phyloP scores from a whole-genome alignment of 2,888 invertebrate species.

The Cataglyphis altisquamis region DNA sequence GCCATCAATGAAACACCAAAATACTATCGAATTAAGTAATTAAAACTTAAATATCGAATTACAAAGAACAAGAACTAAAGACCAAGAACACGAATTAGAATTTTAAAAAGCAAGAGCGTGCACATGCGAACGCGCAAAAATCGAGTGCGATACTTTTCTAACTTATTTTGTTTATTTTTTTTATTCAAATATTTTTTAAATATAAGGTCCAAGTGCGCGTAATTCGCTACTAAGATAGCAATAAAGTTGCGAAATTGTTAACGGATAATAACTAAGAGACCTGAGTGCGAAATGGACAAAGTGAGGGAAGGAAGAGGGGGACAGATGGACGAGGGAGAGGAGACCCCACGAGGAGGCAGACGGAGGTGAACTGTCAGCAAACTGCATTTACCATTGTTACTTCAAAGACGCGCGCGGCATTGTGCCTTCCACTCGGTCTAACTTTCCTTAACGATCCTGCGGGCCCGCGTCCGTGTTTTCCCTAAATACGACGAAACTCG shows the following conservation, averaged over 20 bases:
- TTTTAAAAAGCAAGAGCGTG: too few relatives aligned
- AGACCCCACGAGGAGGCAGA: slow-evolving; percentile 49
- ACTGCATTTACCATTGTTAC: slow-evolving; percentile 79
- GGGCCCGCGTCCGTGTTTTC: slow-evolving; percentile 72
- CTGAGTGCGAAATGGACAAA: slow-evolving; percentile 42
- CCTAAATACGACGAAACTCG: slow-evolving; percentile 75
- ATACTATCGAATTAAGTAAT: not conserved
- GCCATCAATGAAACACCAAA: not conserved
- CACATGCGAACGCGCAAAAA: not conserved
- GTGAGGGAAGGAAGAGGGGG: slow-evolving; percentile 13
- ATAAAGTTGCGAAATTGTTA: slow-evolving; percentile 12
- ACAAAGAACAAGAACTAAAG: not conserved
- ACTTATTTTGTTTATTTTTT: not conserved
- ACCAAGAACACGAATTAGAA: not conserved
- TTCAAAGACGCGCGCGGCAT: slow-evolving; percentile 69
- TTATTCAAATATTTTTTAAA: not conserved
- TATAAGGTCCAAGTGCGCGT: not conserved
- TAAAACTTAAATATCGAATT: not conserved
- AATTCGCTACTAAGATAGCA: slow-evolving; percentile 9
- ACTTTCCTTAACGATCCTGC: slow-evolving; percentile 79
- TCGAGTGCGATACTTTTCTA: not conserved
- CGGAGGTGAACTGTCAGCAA: slow-evolving; percentile 75
- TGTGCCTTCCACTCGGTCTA: slow-evolving; percentile 62
- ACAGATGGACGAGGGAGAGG: slow-evolving; percentile 49
- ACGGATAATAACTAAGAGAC: slow-evolving; percentile 30